A percentile compares a stretch with the other conserved stretches of the same genome.
Evolutionary conservation across 1,140 invertebrate genomes (phyloP).

Genomic region (Drosophila burlai): DNA sequence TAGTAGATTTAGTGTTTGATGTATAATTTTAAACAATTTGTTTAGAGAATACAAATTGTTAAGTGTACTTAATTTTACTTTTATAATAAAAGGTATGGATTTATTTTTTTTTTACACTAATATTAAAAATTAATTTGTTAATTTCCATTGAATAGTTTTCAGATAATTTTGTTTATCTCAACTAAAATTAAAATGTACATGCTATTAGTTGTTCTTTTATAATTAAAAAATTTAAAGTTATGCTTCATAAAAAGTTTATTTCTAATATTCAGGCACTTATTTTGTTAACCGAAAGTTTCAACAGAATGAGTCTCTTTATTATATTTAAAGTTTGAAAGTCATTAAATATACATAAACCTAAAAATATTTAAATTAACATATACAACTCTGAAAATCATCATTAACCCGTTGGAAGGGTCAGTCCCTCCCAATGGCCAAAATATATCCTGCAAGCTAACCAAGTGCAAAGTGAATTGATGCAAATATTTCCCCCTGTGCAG

Average conservation of each 20-base stretch:
- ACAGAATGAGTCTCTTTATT: not conserved
- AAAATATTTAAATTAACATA: not conserved
- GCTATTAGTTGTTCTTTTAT: too few species aligned
- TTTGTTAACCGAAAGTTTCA: not conserved
- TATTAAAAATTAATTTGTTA: too few species aligned
- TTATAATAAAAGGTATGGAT: too few species aligned
- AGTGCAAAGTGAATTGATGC: conserved; percentile 1
- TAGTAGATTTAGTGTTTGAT: too few species aligned
- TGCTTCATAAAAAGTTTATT: not conserved
- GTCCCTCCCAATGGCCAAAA: conserved; percentile 1
- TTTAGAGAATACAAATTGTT: too few species aligned
- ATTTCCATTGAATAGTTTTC: too few species aligned
- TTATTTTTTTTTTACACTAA: too few species aligned
- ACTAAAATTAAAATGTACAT: too few species aligned
- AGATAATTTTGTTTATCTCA: too few species aligned
- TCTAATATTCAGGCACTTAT: not conserved
- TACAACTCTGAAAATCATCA: not conserved
- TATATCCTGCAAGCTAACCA: not conserved
- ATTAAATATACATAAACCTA: not conserved
- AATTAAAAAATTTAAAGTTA: not conserved
- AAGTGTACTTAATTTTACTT: too few species aligned
- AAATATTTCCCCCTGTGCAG: conserved; percentile 17
- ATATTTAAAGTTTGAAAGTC: not conserved
- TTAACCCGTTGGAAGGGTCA: not conserved
- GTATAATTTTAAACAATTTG: too few species aligned